These are phyloP conservation scores for Lepisosteus osseus DNA, from an alignment of 2,113 vertebrate species.

Conservation along the genomic window DNA sequence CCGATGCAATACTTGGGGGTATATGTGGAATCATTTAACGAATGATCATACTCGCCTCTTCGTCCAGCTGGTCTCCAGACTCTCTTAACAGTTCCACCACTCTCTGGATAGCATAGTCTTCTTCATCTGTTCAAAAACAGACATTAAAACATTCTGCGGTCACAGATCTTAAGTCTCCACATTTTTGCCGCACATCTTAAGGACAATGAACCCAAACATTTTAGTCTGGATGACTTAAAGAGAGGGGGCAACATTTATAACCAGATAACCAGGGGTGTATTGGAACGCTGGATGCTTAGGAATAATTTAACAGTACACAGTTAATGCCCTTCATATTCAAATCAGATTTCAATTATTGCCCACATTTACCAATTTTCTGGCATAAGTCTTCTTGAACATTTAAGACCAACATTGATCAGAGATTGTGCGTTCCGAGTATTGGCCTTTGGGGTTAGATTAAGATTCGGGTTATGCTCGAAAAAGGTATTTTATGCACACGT, in stretches of 20 bases:
- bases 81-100: constrained; percentile 68
- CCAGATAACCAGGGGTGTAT: not conserved
- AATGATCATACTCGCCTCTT: constrained; percentile 50
- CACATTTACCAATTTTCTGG: no score
- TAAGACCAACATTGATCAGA: no score
- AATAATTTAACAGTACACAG: no score
- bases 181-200: not conserved
- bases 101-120: constrained; percentile 41
- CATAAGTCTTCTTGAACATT: no score
- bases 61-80: constrained; percentile 63
- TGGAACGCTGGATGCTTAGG: not conserved
- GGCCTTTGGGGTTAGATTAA: no score
- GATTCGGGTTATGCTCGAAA: not conserved
- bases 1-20: not conserved
- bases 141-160: not conserved
- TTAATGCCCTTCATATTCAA: no score
- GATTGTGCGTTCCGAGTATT: no score
- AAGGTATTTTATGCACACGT: not conserved
- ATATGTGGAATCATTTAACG: not conserved
- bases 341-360: no score
- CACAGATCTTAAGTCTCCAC: not conserved
- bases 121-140: constrained; percentile 45
- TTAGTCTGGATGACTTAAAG: not conserved
- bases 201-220: not conserved
- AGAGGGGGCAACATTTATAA: not conserved